Evolutionary conservation across 2,113 vertebrate species (phyloP).

Genomic region (Entomyzon cyanotis): DNA sequence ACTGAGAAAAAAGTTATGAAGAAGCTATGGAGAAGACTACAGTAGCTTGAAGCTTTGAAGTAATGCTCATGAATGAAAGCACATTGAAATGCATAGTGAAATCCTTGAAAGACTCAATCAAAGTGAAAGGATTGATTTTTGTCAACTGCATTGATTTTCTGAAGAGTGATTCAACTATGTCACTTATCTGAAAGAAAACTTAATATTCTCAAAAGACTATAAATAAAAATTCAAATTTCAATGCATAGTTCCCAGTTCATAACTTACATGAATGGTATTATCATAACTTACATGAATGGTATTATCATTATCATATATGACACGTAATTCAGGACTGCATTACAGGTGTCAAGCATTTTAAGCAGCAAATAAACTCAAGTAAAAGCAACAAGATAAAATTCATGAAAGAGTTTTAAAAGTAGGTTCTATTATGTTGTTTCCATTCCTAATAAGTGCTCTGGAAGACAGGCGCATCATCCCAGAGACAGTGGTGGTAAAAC

Average conservation of each 20-base stretch:
- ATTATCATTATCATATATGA: neutral
- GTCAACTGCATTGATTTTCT: neutral
- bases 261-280: neutral
- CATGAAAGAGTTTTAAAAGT: neutral
- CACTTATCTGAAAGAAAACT: neutral
- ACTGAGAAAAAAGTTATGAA: neutral
- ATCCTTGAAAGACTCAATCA: neutral
- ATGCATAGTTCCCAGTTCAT: neutral
- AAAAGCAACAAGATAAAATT: neutral
- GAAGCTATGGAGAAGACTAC: neutral
- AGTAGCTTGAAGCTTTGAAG: neutral
- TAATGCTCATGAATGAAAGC: neutral
- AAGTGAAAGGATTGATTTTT: slow-evolving; percentile 21
- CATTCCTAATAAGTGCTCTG: neutral
- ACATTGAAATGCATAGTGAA: neutral
- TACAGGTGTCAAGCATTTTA: neutral
- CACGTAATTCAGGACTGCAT: neutral
- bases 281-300: neutral
- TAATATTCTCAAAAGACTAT: slow-evolving; percentile 6
- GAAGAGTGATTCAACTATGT: neutral
- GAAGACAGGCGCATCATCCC: neutral
- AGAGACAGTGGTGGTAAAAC: neutral
- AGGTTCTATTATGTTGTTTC: neutral
- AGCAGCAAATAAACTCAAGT: neutral
- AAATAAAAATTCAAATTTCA: neutral